Percentiles rank a stretch among this genome's conserved stretches.
Evolutionary conservation across 2,113 vertebrate species (phyloP).

Genomic region (Oryzias celebensis): DNA sequence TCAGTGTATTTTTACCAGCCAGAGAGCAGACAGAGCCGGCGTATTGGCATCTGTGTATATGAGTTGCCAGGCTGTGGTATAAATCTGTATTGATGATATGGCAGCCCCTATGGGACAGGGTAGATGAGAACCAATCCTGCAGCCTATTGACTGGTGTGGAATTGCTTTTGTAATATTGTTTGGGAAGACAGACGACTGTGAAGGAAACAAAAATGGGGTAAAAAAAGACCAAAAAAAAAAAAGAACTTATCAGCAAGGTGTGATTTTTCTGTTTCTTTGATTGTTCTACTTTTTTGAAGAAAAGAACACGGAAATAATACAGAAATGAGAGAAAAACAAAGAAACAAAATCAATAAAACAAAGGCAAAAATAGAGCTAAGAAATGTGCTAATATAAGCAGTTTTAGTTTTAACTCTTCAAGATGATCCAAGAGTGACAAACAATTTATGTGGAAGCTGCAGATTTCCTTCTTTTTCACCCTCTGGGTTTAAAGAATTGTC

Average conservation of each 20-base stretch:
- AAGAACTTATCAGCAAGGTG: constrained; percentile 35
- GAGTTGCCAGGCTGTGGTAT: constrained; percentile 71
- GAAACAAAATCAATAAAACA: constrained; percentile 23
- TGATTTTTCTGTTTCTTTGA: constrained; percentile 59
- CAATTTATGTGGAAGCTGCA: too few species aligned
- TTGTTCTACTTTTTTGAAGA: constrained; percentile 43
- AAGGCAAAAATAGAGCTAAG: neutral
- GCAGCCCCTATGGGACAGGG: constrained; percentile 67
- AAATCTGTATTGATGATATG: constrained; percentile 82
- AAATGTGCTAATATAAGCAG: too few species aligned
- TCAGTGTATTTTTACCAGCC: constrained; percentile 67
- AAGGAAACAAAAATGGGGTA: constrained; percentile 24
- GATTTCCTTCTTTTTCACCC: too few species aligned
- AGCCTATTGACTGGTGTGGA: constrained; percentile 76
- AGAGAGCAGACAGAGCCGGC: constrained; percentile 27
- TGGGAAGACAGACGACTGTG: constrained; percentile 73
- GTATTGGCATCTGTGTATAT: constrained; percentile 80
- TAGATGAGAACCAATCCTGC: constrained; percentile 73
- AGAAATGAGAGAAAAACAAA: constrained; percentile 21
- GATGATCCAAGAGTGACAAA: too few species aligned
- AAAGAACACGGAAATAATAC: constrained; percentile 30
- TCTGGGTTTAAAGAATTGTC: too few species aligned
- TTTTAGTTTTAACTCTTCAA: too few species aligned
- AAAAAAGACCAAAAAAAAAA: neutral
- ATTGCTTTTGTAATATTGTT: constrained; percentile 82